Evolutionary conservation across 30 jellyfish, hydroid and myxozoan genomes (phyloP), one percentile per base, ranked within the genome.

Genomic region (Phacellophora camtschatica): DNA sequence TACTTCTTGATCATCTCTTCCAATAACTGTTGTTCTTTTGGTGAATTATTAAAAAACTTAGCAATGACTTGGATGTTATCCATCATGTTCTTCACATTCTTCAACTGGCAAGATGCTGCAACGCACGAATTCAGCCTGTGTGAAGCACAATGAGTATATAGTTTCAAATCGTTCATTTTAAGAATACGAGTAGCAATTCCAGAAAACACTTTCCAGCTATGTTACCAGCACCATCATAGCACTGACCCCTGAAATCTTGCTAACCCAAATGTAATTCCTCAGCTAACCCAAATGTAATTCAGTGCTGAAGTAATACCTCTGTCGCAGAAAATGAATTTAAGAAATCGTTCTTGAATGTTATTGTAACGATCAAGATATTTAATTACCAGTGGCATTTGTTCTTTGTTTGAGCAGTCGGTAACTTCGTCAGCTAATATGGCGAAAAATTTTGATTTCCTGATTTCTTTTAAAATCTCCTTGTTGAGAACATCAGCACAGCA

Each of bases 141-240:
- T 15, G 90, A 58, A 18, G 66, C 55, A 48, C 90, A 61, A 33
- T 77, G 90, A 13, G 39, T 32, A 34, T 77, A 77, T 0, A 29
- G 39, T 3, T 87, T 87, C 30, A 19, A 18, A 30, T 41, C 73
- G 77, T 83, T 28, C 1, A 16, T 15, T 9, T n/a, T 23, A 2
- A 24, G 70, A 23, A 71, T 70, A 11, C 83, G 24, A 2, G 58
- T 33, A 15, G 88, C 78, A 16, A 66, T 73, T 19, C 94, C 94
- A 68, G 88, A 41, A 55, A 12, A 20, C 20, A 57, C 30, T 41
- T 69, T 0, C 82, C 88, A 1, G 95, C 88, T 74, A 69, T 83
- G 68, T 67, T 69, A 0, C 94, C 94, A 1, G 88, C 88, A 31
- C 83, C 88, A 71, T 83, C 88, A 33, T 70, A 83, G 37, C 95